Evolutionary conservation across 2,113 vertebrate genomes (phyloP).

Genomic region (Okapia johnstoni): DNA sequence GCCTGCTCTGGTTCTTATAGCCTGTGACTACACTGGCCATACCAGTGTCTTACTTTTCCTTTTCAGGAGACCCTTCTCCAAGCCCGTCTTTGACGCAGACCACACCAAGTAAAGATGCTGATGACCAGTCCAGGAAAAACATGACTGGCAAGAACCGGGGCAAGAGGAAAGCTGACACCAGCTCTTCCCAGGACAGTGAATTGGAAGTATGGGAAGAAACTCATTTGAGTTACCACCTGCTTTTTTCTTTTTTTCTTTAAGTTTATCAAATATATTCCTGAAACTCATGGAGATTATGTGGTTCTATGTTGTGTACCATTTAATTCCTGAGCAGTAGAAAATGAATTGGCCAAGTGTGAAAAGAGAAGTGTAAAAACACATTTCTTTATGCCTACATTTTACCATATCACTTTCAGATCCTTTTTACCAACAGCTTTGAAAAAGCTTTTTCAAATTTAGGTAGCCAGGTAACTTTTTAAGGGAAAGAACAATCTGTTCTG

Average conservation of each 20-base stretch:
- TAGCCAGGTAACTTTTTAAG: background rate
- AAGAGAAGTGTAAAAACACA: constrained; percentile 19
- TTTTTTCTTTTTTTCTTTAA: constrained; percentile 18
- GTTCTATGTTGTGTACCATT: background rate
- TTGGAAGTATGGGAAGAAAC: constrained; percentile 86
- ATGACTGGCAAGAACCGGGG: constrained; percentile 91
- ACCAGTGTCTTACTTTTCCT: constrained; percentile 36
- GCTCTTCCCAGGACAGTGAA: constrained; percentile 88
- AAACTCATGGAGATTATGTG: background rate
- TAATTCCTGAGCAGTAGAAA: background rate
- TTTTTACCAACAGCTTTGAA: constrained; percentile 13
- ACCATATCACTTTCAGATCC: background rate
- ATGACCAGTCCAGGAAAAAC: constrained; percentile 91
- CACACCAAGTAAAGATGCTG: constrained; percentile 87
- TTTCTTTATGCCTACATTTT: background rate
- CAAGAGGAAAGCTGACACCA: constrained; percentile 92
- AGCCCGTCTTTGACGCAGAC: constrained; percentile 79
- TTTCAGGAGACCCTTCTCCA: constrained; percentile 78
- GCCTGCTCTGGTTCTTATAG: background rate
- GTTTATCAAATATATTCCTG: background rate
- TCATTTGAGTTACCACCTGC: background rate
- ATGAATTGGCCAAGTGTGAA: background rate
- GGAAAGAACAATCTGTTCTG: background rate
- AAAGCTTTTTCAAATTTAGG: constrained; percentile 2
- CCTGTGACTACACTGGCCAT: background rate